These are phyloP conservation scores for Luffia ferchaultella DNA, from an alignment of 2,888 invertebrate species.

Conservation along the genomic window DNA sequence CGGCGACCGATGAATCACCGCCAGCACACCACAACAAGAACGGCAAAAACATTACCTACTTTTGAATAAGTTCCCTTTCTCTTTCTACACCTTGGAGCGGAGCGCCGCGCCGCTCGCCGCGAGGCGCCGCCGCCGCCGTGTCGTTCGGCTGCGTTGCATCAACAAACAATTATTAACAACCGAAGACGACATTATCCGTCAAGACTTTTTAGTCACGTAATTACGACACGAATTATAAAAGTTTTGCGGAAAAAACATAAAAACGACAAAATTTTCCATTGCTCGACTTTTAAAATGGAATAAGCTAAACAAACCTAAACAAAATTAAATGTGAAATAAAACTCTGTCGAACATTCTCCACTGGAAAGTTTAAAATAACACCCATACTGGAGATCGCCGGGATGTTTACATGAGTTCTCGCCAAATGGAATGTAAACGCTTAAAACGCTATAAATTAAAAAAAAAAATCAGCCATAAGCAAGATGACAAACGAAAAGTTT, in stretches of 20 bases:
- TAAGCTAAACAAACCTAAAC: too few species aligned
- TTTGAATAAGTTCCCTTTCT: constrained; percentile 65
- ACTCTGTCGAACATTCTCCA: too few species aligned
- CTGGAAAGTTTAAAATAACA: constrained; percentile 35
- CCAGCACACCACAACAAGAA: constrained; percentile 36
- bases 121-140: too few species aligned
- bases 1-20: constrained; percentile 51
- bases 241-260: too few species aligned
- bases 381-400: constrained; percentile 23
- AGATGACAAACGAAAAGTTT: constrained; percentile 40
- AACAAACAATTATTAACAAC: too few species aligned
- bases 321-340: too few species aligned
- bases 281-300: too few species aligned
- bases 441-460: constrained; percentile 43
- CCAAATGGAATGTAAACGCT: constrained; percentile 49
- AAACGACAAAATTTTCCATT: too few species aligned
- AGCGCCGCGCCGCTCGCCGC: constrained; percentile 19
- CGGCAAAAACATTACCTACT: constrained; percentile 66
- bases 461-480: constrained; percentile 31
- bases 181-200: too few species aligned
- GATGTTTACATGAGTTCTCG: constrained; percentile 38
- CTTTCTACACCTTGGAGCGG: constrained; percentile 53
- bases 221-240: too few species aligned
- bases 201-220: too few species aligned
- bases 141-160: too few species aligned